phyloP scores from a whole-genome alignment of 2,797 vertebrate genomes.

The Pseudocheirus occidentalis region DNA sequence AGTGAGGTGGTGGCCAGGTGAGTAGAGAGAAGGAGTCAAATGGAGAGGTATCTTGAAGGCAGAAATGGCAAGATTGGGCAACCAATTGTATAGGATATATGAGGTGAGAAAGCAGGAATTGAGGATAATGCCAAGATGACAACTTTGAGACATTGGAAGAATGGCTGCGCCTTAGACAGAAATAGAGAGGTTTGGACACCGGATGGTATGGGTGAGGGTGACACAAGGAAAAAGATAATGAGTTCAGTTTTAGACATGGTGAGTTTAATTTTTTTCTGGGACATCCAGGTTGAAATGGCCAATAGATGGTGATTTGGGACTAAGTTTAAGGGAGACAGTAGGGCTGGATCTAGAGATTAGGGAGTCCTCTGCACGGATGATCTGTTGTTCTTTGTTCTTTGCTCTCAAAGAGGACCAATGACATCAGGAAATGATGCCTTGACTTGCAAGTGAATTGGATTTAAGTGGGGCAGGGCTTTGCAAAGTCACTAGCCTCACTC shows the following conservation, averaged over 20 bases:
- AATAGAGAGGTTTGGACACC: not conserved
- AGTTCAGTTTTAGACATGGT: not conserved
- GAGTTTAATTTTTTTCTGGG: not conserved
- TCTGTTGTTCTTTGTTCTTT: not conserved
- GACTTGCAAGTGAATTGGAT: not conserved
- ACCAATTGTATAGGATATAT: not conserved
- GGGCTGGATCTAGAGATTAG: not conserved
- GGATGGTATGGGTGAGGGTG: too few species aligned
- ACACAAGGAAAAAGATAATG: not conserved
- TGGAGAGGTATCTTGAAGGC: not conserved
- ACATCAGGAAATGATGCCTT: not conserved
- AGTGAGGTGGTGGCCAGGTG: not conserved
- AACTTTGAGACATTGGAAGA: not conserved
- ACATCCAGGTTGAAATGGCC: not conserved
- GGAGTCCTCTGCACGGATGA: not conserved
- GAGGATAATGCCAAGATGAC: not conserved
- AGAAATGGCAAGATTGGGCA: not conserved
- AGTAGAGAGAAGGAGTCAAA: not conserved
- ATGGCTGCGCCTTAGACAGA: not conserved
- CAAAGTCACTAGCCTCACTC: not conserved
- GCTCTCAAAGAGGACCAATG: not conserved
- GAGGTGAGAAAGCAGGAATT: not conserved
- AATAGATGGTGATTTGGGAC: not conserved
- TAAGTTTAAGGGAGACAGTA: not conserved
- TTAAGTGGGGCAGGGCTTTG: not conserved